These are phyloP conservation scores for Tachina fera DNA, from an alignment of 2,888 invertebrate genomes.

Conservation along the genomic window DNA sequence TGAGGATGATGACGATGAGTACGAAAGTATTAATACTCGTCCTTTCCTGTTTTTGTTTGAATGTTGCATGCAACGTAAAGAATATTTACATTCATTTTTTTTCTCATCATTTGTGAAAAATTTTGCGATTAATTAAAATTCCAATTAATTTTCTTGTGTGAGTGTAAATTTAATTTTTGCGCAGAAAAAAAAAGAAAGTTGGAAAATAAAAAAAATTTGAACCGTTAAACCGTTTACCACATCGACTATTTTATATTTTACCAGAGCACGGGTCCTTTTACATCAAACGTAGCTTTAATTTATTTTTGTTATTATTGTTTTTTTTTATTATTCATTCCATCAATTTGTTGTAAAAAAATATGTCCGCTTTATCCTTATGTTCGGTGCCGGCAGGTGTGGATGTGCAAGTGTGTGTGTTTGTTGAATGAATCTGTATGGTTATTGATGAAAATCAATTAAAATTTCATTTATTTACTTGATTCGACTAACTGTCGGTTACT, in stretches of 20 bases:
- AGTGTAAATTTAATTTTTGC: conserved; percentile 62
- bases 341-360: conserved; percentile 47
- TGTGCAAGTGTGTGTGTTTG: too few relatives aligned
- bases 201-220: conserved; percentile 27
- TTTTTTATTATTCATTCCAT: conserved; percentile 14
- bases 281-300: conserved; percentile 37
- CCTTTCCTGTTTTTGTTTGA: conserved; percentile 18
- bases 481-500: conserved; percentile 57
- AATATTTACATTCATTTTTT: conserved; percentile 62
- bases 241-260: conserved; percentile 57
- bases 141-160: conserved; percentile 77
- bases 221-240: conserved; percentile 58
- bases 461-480: conserved; percentile 65
- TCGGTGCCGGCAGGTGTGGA: background rate
- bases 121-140: conserved; percentile 80
- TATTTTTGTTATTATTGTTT: background rate
- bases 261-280: conserved; percentile 28
- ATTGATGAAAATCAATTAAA: conserved; percentile 69
- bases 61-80: conserved; percentile 55
- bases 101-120: conserved; percentile 71
- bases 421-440: conserved; percentile 42
- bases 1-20: conserved; percentile 12
- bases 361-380: conserved; percentile 29
- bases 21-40: conserved; percentile 41
- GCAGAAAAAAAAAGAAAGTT: conserved; percentile 37